Evolutionary conservation across 2,113 vertebrate species (phyloP).

Genomic region (Burhinus bistriatus): DNA sequence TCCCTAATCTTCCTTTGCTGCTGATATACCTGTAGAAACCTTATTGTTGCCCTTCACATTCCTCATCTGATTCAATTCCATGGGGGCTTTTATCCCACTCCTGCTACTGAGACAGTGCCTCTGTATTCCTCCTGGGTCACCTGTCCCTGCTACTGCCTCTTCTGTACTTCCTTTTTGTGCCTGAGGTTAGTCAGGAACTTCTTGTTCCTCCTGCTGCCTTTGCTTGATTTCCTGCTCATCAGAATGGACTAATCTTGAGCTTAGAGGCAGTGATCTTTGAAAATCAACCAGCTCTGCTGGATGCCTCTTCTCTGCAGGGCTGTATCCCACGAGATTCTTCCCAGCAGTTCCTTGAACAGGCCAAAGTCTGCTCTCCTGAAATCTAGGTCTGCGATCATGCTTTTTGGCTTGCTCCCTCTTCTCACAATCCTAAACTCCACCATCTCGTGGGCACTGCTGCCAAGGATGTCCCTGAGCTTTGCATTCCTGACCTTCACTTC

Average conservation of each 20-base stretch:
- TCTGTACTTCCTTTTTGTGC: background rate
- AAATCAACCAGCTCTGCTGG: background rate
- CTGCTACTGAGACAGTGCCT: background rate
- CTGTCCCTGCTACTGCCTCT: background rate
- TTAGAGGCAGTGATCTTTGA: background rate
- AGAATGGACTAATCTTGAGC: background rate
- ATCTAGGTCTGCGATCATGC: background rate
- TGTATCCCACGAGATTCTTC: background rate
- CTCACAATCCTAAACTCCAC: background rate
- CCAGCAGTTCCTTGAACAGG: background rate
- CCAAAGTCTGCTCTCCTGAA: background rate
- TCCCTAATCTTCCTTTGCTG: background rate
- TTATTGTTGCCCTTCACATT: background rate
- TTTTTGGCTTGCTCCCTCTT: background rate
- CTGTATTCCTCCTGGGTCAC: background rate
- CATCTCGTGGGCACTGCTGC: background rate
- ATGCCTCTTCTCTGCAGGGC: background rate
- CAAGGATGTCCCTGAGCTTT: background rate
- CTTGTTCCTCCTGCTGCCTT: background rate
- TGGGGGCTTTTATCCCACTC: background rate
- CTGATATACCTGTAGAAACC: background rate
- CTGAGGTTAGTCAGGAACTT: background rate
- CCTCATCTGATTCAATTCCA: background rate
- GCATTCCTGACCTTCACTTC: background rate
- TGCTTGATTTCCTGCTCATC: background rate